A percentile compares a stretch with the other conserved stretches of the same genome.
phyloP scores from a whole-genome alignment of 2,113 vertebrate genomes.

The Spheniscus mendiculus region DNA sequence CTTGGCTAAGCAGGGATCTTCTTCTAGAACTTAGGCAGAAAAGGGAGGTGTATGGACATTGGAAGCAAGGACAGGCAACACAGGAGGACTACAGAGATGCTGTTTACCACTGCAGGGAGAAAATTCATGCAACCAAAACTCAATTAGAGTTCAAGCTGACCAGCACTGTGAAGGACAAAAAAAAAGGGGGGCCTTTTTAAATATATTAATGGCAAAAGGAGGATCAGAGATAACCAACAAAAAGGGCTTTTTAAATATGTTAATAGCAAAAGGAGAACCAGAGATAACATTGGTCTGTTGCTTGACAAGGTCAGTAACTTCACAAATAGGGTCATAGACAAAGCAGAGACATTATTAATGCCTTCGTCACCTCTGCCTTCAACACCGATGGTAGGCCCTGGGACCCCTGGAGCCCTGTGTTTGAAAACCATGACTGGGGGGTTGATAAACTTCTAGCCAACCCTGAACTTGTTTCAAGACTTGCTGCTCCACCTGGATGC shows the following conservation, averaged over 20 bases:
- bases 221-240: neutral
- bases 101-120: fast-evolving
- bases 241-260: neutral
- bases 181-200: neutral
- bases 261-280: neutral
- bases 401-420: fast-evolving
- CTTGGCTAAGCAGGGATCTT: neutral
- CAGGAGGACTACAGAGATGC: neutral
- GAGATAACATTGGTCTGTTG: neutral
- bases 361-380: neutral
- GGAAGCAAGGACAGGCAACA: neutral
- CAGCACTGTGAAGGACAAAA: neutral
- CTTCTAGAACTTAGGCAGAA: neutral
- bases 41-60: neutral
- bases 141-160: neutral
- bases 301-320: neutral
- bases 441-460: neutral
- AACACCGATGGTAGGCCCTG: neutral
- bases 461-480: neutral
- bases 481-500: neutral
- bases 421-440: neutral
- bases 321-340: neutral
- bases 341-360: neutral
- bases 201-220: neutral
- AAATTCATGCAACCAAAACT: neutral